Conservation (phyloP, 2,797 vertebrate species). For the Glossophaga mutica region DNA sequence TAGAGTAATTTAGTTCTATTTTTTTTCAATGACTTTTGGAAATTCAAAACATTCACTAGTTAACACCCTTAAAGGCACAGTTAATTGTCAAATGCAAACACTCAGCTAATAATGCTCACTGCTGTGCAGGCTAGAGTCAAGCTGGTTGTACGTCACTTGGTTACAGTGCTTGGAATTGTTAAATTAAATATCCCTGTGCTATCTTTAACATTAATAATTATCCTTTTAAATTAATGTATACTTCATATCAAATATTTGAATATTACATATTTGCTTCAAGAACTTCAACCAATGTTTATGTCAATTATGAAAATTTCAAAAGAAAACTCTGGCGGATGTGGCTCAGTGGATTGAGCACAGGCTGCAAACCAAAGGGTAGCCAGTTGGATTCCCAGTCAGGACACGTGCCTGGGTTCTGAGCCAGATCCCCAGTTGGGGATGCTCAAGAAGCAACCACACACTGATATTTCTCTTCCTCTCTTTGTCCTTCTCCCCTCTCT, state of each 20-base stretch:
- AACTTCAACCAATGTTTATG: not conserved
- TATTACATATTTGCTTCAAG: not conserved
- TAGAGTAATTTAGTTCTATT: not conserved
- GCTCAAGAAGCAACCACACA: too few relatives aligned
- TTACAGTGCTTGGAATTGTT: not conserved
- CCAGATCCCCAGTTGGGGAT: too few relatives aligned
- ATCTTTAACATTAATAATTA: not conserved
- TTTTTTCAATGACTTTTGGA: not conserved
- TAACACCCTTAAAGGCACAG: not conserved
- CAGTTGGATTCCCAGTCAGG: too few relatives aligned
- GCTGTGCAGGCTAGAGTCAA: not conserved
- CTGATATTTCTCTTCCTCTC: too few relatives aligned
- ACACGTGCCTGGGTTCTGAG: too few relatives aligned
- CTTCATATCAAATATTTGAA: constrained; percentile 31
- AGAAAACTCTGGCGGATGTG: too few relatives aligned
- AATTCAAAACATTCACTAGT: not conserved
- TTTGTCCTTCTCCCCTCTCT: too few relatives aligned
- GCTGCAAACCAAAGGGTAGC: too few relatives aligned
- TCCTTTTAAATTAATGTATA: not conserved
- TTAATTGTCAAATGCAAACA: not conserved
- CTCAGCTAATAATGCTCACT: not conserved
- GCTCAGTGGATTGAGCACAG: too few relatives aligned
- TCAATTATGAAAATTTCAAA: not conserved
- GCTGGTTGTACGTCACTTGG: not conserved
- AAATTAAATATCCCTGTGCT: not conserved